Evolutionary conservation across 2,797 vertebrate genomes (phyloP).

Genomic region (Neopelma chrysocephalum): DNA sequence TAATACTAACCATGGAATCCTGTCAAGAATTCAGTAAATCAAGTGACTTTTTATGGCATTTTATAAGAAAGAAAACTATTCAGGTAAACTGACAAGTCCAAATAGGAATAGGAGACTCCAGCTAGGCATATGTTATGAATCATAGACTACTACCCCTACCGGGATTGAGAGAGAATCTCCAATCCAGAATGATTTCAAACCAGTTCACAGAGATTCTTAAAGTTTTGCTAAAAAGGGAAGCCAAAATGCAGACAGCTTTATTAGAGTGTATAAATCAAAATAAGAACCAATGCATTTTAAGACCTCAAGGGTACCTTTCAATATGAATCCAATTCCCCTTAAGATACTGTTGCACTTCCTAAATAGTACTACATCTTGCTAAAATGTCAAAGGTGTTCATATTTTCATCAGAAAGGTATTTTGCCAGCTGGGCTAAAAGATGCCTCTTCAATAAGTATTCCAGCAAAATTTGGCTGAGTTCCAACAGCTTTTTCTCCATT

Average conservation of each 20-base stretch:
- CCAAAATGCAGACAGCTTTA: slow-evolving; percentile 77
- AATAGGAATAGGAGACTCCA: slow-evolving; percentile 33
- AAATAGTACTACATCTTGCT: slow-evolving; percentile 59
- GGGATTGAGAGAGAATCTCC: slow-evolving; percentile 38
- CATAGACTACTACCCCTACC: slow-evolving; percentile 22
- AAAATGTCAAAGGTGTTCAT: slow-evolving; percentile 14
- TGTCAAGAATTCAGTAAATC: slow-evolving; percentile 33
- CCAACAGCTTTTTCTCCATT: not conserved
- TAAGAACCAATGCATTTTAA: slow-evolving; percentile 65
- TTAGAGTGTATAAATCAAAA: slow-evolving; percentile 74
- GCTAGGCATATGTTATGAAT: not conserved
- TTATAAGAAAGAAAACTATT: slow-evolving; percentile 35
- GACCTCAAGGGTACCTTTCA: slow-evolving; percentile 72
- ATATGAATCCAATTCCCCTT: slow-evolving; percentile 63
- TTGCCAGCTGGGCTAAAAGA: not conserved
- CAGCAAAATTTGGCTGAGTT: not conserved
- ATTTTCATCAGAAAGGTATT: not conserved
- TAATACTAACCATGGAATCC: slow-evolving; percentile 24
- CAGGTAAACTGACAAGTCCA: slow-evolving; percentile 19
- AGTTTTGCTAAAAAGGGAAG: slow-evolving; percentile 46
- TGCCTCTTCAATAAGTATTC: not conserved
- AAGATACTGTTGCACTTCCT: slow-evolving; percentile 66
- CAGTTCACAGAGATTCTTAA: slow-evolving; percentile 61
- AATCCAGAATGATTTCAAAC: slow-evolving; percentile 61
- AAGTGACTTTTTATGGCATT: slow-evolving; percentile 13